A percentile compares a stretch with the other conserved stretches of the same genome.
phyloP scores from a whole-genome alignment of 2,113 vertebrate genomes.

The Cardinalis cardinalis region DNA sequence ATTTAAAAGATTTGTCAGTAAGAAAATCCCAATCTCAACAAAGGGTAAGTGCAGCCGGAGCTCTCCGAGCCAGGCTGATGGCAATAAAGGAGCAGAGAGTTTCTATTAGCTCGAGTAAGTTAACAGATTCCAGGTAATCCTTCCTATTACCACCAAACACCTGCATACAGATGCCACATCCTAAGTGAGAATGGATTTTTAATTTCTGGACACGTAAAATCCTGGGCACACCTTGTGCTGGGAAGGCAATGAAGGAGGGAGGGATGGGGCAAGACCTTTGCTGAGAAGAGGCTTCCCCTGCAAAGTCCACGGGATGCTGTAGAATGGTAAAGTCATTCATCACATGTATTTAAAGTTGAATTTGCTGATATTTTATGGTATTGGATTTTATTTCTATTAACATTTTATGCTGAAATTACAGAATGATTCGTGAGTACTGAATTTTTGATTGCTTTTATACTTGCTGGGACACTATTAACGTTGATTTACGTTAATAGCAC shows the following conservation, averaged over 20 bases:
- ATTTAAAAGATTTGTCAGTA: conserved; percentile 42
- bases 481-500: conserved; percentile 87
- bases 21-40: conserved; percentile 22
- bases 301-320: conserved; percentile 38
- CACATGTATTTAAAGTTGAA: conserved; percentile 82
- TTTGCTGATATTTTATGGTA: conserved; percentile 86
- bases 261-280: not conserved
- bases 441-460: conserved; percentile 89
- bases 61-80: not conserved
- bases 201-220: not conserved
- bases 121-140: not conserved
- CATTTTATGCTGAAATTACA: conserved; percentile 89
- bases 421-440: conserved; percentile 87
- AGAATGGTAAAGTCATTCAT: conserved; percentile 69
- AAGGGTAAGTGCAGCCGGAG: not conserved
- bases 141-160: not conserved
- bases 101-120: not conserved
- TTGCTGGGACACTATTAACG: conserved; percentile 85
- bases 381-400: conserved; percentile 88
- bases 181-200: not conserved
- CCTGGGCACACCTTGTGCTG: not conserved
- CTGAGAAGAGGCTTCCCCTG: conserved; percentile 30
- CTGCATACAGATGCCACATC: not conserved
- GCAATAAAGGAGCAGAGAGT: not conserved
- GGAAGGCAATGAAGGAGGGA: not conserved